Conservation (phyloP, 2,888 invertebrate genomes). For the Xanthia togata region DNA sequence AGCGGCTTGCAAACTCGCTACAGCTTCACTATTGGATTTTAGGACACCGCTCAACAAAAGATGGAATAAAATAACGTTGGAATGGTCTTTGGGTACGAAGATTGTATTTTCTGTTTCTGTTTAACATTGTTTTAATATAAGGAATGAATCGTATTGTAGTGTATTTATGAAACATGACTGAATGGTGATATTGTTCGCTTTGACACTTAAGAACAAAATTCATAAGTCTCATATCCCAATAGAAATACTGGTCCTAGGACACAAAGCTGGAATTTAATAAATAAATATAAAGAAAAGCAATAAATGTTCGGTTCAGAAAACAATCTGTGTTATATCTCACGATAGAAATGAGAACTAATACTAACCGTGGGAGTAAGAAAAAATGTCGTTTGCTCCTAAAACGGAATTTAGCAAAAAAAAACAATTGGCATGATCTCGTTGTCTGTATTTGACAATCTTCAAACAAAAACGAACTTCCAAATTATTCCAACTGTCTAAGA, state of each 20-base stretch:
- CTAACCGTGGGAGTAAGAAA: neutral
- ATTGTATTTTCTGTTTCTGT: neutral
- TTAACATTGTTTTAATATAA: neutral
- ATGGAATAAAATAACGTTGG: conserved; percentile 36
- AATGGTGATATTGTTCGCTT: neutral
- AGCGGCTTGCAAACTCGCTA: conserved; percentile 65
- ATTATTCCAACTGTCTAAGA: conserved; percentile 2
- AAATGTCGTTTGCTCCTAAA: neutral
- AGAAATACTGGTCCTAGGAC: conserved; percentile 8
- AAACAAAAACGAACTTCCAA: neutral
- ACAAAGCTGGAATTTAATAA: conserved; percentile 37
- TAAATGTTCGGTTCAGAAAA: conserved; percentile 12
- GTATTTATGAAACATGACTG: neutral
- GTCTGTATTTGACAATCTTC: conserved; percentile 8
- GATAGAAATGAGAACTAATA: conserved; percentile 15
- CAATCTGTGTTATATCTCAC: conserved; percentile 2
- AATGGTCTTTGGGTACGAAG: conserved; percentile 15
- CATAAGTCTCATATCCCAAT: neutral
- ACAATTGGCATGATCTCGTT: neutral
- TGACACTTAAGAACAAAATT: neutral
- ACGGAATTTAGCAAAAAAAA: conserved; percentile 3
- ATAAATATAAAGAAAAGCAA: conserved; percentile 9
- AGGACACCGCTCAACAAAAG: conserved; percentile 44
- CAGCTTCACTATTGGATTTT: conserved; percentile 51
- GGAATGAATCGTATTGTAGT: neutral